Base-by-base conservation (phyloP, 2,113 vertebrate species). In the Pelecanoides urinatrix region DNA sequence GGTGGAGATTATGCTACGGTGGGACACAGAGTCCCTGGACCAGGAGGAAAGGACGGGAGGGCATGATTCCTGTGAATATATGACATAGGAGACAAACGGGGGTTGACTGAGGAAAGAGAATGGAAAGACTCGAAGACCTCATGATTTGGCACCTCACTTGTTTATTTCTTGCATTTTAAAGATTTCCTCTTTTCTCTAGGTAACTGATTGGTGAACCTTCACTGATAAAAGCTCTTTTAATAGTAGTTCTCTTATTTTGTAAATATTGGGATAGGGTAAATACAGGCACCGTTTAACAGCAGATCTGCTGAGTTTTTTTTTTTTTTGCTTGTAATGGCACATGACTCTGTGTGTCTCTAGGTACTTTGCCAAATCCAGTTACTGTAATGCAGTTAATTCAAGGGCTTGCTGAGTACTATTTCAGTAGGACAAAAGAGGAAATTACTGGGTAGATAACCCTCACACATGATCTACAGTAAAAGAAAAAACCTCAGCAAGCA, bases 231-330 rank as follows among this genome's bases (percentile, higher is more conserved):
- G 4, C 8, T 77, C 23, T 75, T 88, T 50, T 27, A 80, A 86
- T 25, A 44, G 42, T 16, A 81, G 9, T 42, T 92, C 16, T 53
- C 47, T 52, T 38, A 7, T 61, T 87, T 44, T 34, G 27, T 71
- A 92, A 75, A 68, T 90, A 47, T 13, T 71, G 30, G 42, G n/a
- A 45, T 50, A 55, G 20, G 21, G 13, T 86, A 84, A 83, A 73
- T 45, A 29, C 6, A 89, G 36, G 32, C 50, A 66, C 14, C 1
- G 0, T 36, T 70, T 65, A 53, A 70, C 26, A 34, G 53, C 36
- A 32, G 20, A 56, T 82, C 21, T 82, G 47, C 7, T 0, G 1
- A 70, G 19, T 0, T 2, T 45, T 49, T 78, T 70, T 2, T 40
- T 49, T 78, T 70, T 79, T 56, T 29, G 7, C 44, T 42, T 62